Evolutionary conservation across 2,888 invertebrate genomes (phyloP).

Genomic region (Papilio demoleus): DNA sequence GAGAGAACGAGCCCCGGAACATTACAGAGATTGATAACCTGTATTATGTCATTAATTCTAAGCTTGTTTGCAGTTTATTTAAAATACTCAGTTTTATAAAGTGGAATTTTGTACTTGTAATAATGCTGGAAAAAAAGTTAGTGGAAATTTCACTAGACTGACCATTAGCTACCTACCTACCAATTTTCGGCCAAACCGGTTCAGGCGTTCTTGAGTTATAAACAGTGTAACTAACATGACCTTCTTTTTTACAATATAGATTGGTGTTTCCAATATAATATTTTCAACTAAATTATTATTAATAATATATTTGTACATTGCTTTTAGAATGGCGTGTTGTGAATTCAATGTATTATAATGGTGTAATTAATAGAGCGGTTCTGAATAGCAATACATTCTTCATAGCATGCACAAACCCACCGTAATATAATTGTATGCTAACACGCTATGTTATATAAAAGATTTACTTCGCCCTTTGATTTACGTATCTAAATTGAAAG

Average conservation of each 20-base stretch:
- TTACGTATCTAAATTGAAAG: constrained; percentile 8
- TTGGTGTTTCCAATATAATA: neutral
- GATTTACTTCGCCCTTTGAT: constrained; percentile 8
- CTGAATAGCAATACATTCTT: constrained; percentile 9
- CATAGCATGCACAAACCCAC: neutral
- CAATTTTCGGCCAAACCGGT: too few relatives aligned
- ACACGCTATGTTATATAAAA: constrained; percentile 15
- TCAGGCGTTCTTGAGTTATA: too few relatives aligned
- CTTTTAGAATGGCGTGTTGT: constrained; percentile 5
- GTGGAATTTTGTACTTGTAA: neutral
- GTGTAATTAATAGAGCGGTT: constrained; percentile 14
- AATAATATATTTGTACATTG: neutral
- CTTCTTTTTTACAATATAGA: neutral
- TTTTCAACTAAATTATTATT: neutral
- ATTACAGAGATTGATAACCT: constrained; percentile 36
- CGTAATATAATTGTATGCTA: constrained; percentile 12
- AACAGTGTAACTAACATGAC: too few relatives aligned
- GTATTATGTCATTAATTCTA: constrained; percentile 30
- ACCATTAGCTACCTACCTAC: too few relatives aligned
- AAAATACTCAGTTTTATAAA: constrained; percentile 11
- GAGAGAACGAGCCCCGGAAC: constrained; percentile 26
- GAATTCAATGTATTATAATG: constrained; percentile 14
- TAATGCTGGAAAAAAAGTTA: too few relatives aligned
- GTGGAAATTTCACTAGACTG: too few relatives aligned
- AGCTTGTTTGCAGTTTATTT: constrained; percentile 26